Evolutionary conservation across 2,888 invertebrate species (phyloP), one percentile per base, ranked within the genome.

Genomic region (Agonum fuliginosum): DNA sequence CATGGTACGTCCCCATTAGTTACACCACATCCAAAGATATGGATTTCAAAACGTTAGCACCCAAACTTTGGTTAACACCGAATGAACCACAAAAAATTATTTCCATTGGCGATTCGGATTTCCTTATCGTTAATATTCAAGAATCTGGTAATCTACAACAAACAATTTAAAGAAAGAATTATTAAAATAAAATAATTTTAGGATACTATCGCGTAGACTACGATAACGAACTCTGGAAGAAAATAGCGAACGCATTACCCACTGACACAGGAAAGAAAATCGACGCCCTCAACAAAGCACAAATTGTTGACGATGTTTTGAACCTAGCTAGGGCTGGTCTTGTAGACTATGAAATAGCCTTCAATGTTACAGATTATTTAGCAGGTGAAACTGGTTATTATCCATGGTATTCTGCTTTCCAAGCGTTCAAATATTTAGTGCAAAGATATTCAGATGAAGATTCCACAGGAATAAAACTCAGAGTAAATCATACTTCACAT

Each of bases 281-380:
- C 69, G 89, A 92, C 80, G 89, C 90, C 48, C 85, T 91, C 8
- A 94, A 94, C 85, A 89, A 93, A 81, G 95, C 94, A 2, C 95
- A 90, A 88, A 88, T 93, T 20, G 90, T 97, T 8, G 94, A 97
- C 82, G 97, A 97, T 85, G 89, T 93, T 0, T 88, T 94, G 81
- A 92, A 92, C 85, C 88, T 94, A 76, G 95, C 94, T n/a, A 89
- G 93, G 62, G 89, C 91, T n/a, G 90, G 91, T 1, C 81, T 89
- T 19, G 86, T 93, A 79, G 82, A 85, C 0, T 94, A 94, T 83
- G 84, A 86, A 0, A 85, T 89, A n/a, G 91, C 93, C 0, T 88
- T 97, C 48, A 87, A 89, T 12, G 88, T 94, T 20, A 88, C 93
- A 0, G 88, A 89, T 0, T 97, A 95, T 87, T 87, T 97, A 79